Evolutionary conservation across 1,140 invertebrate genomes (phyloP).

Genomic region (Sminthurinus signatus): DNA sequence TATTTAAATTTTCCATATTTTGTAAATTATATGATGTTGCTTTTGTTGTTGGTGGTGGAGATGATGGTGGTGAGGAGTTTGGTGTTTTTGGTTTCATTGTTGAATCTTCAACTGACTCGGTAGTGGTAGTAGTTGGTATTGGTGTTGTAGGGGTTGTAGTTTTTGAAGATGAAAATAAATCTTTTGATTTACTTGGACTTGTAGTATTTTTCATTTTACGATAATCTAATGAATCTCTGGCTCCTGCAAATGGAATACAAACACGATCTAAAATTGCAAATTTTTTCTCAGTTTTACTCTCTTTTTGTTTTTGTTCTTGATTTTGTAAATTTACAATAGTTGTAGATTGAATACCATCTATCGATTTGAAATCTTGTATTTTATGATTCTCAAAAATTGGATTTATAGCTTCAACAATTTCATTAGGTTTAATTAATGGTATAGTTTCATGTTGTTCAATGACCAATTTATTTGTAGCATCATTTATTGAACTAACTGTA

Average conservation of each 20-base stretch:
- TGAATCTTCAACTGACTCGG: too few species aligned
- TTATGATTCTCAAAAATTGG: conserved; percentile 3
- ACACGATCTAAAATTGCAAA: conserved; percentile 56
- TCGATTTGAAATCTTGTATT: too few species aligned
- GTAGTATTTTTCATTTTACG: conserved; percentile 48
- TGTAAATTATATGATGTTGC: too few species aligned
- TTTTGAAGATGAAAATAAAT: conserved; percentile 31
- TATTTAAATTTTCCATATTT: too few species aligned
- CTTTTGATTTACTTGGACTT: conserved; percentile 21
- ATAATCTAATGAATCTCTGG: conserved; percentile 61
- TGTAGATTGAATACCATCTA: not conserved
- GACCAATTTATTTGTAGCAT: too few species aligned
- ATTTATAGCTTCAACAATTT: conserved; percentile 24
- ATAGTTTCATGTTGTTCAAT: not conserved
- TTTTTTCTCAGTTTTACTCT: too few species aligned
- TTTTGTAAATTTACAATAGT: not conserved
- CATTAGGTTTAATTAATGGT: not conserved
- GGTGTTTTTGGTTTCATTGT: not conserved
- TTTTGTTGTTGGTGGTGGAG: too few species aligned
- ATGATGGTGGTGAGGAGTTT: too few species aligned
- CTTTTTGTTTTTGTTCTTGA: too few species aligned
- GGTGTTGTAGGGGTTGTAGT: not conserved
- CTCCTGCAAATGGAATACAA: conserved; percentile 64
- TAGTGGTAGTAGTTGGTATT: too few species aligned
- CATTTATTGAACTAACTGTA: conserved; percentile 1